Evolutionary conservation across 2,797 vertebrate genomes (phyloP).

Genomic region (Peromyscus aztecus): DNA sequence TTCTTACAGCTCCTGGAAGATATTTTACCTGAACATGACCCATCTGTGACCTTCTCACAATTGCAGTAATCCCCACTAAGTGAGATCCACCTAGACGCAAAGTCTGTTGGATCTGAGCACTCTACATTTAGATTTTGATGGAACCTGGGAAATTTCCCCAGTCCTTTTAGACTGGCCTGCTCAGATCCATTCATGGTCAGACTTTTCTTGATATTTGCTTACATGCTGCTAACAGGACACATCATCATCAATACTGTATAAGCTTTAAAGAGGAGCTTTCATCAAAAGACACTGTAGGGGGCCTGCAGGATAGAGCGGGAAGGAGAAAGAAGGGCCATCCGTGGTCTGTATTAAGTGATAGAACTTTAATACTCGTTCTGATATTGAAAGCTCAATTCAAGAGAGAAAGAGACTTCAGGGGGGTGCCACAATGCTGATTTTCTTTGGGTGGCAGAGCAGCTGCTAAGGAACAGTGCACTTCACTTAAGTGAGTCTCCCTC

Average conservation of each 20-base stretch:
- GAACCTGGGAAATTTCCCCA: conserved; percentile 38
- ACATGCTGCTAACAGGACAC: conserved; percentile 85
- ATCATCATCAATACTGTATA: conserved; percentile 88
- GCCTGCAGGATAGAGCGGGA: conserved; percentile 62
- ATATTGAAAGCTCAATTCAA: conserved; percentile 54
- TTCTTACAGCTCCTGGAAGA: background rate
- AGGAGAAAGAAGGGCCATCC: conserved; percentile 65
- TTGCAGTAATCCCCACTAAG: background rate
- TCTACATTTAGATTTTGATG: conserved; percentile 13
- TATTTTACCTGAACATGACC: background rate
- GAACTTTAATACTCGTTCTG: conserved; percentile 40
- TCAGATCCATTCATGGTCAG: conserved; percentile 84
- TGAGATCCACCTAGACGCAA: background rate
- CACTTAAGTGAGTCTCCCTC: conserved; percentile 48
- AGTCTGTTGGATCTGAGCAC: conserved; percentile 13
- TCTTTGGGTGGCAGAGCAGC: conserved; percentile 8
- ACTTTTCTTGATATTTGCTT: conserved; percentile 86
- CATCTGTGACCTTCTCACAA: background rate
- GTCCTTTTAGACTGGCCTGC: conserved; percentile 78
- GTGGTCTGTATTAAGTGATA: conserved; percentile 54
- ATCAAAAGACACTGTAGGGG: conserved; percentile 69
- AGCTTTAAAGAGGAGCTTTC: conserved; percentile 84
- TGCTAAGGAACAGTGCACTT: background rate
- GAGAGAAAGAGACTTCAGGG: background rate
- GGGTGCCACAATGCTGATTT: background rate